Conservation (phyloP, 1,140 invertebrate species). For the Leptinotarsa texana region DNA sequence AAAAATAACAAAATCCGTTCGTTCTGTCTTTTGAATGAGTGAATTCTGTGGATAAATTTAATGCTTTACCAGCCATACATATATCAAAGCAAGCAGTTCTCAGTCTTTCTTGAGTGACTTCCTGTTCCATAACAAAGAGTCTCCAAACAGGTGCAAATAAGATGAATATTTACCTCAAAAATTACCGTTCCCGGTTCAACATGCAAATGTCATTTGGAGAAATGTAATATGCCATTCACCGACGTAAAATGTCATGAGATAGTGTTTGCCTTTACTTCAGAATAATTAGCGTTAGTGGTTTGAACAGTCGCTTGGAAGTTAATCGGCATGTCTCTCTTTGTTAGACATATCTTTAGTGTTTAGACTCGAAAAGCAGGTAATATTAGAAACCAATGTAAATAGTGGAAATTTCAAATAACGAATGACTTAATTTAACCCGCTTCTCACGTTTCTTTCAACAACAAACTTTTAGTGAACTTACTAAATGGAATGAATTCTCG, state of each 20-base stretch:
- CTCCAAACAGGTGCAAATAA: background rate
- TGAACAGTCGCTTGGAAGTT: background rate
- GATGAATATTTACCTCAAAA: constrained; percentile 4
- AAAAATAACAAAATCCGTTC: no score
- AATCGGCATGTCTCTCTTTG: background rate
- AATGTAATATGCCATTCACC: background rate
- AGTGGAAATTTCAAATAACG: no score
- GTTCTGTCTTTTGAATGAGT: no score
- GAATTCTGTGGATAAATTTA: no score
- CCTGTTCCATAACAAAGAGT: background rate
- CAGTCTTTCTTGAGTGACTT: background rate
- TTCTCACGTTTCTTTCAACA: no score
- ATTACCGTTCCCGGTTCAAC: background rate
- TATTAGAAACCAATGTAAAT: no score
- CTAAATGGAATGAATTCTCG: no score
- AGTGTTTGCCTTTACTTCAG: background rate
- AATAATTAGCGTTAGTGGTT: background rate
- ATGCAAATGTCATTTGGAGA: background rate
- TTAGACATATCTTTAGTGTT: no score
- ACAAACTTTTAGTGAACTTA: no score
- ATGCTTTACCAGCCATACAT: background rate
- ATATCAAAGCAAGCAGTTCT: background rate
- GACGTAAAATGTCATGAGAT: constrained; percentile 5
- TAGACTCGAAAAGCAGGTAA: no score
- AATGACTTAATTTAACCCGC: no score